Conservation (phyloP, 2,888 invertebrate species). For the Zhuqinia jingwanae region DNA sequence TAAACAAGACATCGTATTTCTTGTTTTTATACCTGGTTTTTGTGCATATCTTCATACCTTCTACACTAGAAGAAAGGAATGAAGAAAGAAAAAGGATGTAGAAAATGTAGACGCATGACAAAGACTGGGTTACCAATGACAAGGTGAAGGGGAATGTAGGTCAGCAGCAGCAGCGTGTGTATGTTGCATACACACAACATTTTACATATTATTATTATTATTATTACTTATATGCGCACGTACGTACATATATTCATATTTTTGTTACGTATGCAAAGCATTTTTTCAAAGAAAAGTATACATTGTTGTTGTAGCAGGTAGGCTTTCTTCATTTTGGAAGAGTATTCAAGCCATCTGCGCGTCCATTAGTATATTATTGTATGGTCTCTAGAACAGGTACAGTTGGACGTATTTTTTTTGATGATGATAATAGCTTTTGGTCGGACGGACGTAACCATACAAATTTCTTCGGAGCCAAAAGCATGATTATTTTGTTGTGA, state of each 20-base stretch:
- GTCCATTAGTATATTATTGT: constrained; percentile 49
- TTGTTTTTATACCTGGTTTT: constrained; percentile 41
- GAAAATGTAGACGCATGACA: constrained; percentile 66
- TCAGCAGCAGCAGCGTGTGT: constrained; percentile 55
- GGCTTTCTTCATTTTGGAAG: constrained; percentile 25
- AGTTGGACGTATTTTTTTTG: background rate
- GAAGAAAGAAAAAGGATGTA: constrained; percentile 69
- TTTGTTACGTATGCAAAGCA: constrained; percentile 55
- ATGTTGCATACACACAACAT: too few species aligned
- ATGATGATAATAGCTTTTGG: constrained; percentile 18
- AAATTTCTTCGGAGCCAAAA: constrained; percentile 62
- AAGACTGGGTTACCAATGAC: constrained; percentile 74
- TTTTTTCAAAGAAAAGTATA: constrained; percentile 47
- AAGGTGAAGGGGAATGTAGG: constrained; percentile 73
- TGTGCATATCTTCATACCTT: too few species aligned
- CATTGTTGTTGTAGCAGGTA: constrained; percentile 27
- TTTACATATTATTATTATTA: constrained; percentile 30
- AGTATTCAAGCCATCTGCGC: constrained; percentile 54
- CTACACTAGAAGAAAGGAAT: constrained; percentile 22
- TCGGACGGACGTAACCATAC: constrained; percentile 14
- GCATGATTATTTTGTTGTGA: constrained; percentile 28
- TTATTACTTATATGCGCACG: too few species aligned
- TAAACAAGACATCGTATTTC: constrained; percentile 16
- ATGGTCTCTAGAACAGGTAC: constrained; percentile 46
- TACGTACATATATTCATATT: background rate